Base-by-base conservation (phyloP, 2,888 invertebrate species). In the Diarsia rubi region DNA sequence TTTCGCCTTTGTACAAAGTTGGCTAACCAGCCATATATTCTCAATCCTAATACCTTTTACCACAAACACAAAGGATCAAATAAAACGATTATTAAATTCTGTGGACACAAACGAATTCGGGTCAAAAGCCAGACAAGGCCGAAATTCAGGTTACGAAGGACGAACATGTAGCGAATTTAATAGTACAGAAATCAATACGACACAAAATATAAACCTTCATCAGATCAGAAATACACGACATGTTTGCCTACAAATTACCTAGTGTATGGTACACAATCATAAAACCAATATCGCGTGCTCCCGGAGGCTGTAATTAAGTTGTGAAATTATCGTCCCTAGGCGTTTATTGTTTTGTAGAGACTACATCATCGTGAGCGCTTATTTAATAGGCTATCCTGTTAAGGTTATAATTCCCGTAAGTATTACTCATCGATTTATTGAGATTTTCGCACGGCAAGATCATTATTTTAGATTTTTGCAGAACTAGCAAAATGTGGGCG, bases 211-310 rank as follows among this genome's bases (percentile, higher is more conserved):
- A 60, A 69, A 66, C 11, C 44, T 73, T 65, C 63, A 69, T 59
- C 24, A 37, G 24, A 57, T 57, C 45, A 57, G 24, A 76, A 73
- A 82, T 64, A 69, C 57, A 37, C 75, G 75, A 73, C 75, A 72
- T 77, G 70, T 77, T 73, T 84, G 67, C 54, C 64, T 73, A 79
- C 86, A 80, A 80, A 87, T 83, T 78, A 85, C 74, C 76, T 73
- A 49, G 24, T 80, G 75, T 60, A 67, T 72, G 66, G 16, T 69
- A 64, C 77, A 82, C 86, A 86, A 88, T 88, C 88, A 85, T 83
- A 87, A 88, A 88, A 82, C 86, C 88, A 90, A 90, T 90, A 89
- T 87, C 78, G 66, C 72, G n/a, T 54, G 81, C 81, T 82, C 86
- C 86, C 79, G 76, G 65, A 64, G 79, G 78, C 72, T 68, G 79